Conservation (phyloP, 2,797 vertebrate species). For the Menidia menidia region DNA sequence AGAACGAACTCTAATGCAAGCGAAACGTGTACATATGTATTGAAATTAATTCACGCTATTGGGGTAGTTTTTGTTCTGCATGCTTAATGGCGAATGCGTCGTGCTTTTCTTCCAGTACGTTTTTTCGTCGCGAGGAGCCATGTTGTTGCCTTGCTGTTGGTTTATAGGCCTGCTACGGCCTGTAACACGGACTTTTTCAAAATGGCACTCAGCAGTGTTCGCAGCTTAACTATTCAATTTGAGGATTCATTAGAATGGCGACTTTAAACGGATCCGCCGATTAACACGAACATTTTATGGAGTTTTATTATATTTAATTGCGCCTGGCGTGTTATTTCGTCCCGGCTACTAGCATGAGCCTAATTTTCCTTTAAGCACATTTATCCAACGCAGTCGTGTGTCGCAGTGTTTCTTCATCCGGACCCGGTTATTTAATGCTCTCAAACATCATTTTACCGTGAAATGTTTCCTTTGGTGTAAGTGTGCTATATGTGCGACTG, state of each 20-base stretch:
- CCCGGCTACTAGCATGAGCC: not conserved
- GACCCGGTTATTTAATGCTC: too few species aligned
- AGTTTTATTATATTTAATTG: too few species aligned
- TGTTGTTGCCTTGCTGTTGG: constrained; percentile 56
- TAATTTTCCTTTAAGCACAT: too few species aligned
- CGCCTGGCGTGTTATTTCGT: not conserved
- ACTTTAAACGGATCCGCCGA: too few species aligned
- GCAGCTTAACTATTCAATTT: constrained; percentile 5
- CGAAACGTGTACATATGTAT: not conserved
- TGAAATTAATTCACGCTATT: rapidly evolving
- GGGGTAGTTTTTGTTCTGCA: rapidly evolving
- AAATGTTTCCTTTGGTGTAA: too few species aligned
- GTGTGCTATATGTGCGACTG: too few species aligned
- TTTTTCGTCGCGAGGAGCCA: constrained; percentile 58
- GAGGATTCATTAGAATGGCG: not conserved
- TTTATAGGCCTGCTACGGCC: constrained; percentile 58
- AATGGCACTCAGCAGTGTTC: constrained; percentile 69
- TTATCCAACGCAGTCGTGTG: too few species aligned
- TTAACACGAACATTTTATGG: too few species aligned
- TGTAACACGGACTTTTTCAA: constrained; percentile 46
- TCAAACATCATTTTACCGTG: too few species aligned
- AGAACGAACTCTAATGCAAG: rapidly evolving
- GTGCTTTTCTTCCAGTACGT: not conserved
- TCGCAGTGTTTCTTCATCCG: too few species aligned
- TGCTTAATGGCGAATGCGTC: rapidly evolving